Percentiles rank a stretch among this genome's conserved stretches.
phyloP scores from a whole-genome alignment of 2,113 vertebrate genomes.

The Archocentrus centrarchus region DNA sequence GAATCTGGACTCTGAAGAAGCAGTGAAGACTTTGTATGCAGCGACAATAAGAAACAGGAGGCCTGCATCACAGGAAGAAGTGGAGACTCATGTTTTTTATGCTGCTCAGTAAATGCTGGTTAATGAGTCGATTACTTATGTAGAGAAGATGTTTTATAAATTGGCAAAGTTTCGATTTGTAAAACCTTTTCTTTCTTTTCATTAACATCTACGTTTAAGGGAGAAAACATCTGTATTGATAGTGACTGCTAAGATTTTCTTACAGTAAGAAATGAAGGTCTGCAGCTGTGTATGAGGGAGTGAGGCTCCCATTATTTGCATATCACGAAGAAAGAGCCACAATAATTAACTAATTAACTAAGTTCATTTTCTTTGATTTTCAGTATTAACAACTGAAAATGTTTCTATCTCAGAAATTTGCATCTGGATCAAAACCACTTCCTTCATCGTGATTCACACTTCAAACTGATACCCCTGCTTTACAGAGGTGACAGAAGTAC shows the following conservation, averaged over 20 bases:
- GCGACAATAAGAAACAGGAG: accelerated
- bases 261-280: neutral
- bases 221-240: neutral
- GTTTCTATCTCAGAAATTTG: too few relatives aligned
- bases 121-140: neutral
- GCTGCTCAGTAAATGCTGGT: neutral
- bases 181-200: neutral
- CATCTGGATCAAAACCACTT: too few relatives aligned
- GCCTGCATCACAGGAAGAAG: neutral
- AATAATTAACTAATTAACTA: too few relatives aligned
- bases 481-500: too few relatives aligned
- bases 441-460: too few relatives aligned
- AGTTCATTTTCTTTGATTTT: too few relatives aligned
- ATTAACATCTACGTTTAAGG: too few relatives aligned
- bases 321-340: neutral
- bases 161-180: neutral
- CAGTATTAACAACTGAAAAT: too few relatives aligned
- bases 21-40: neutral
- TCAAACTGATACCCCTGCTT: too few relatives aligned
- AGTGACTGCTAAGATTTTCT: neutral
- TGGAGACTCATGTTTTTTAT: accelerated
- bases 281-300: neutral
- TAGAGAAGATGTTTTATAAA: neutral
- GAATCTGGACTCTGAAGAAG: neutral
- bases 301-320: too few relatives aligned